Evolutionary conservation across 2,888 invertebrate species (phyloP).

Genomic region (Stenurella melanura): DNA sequence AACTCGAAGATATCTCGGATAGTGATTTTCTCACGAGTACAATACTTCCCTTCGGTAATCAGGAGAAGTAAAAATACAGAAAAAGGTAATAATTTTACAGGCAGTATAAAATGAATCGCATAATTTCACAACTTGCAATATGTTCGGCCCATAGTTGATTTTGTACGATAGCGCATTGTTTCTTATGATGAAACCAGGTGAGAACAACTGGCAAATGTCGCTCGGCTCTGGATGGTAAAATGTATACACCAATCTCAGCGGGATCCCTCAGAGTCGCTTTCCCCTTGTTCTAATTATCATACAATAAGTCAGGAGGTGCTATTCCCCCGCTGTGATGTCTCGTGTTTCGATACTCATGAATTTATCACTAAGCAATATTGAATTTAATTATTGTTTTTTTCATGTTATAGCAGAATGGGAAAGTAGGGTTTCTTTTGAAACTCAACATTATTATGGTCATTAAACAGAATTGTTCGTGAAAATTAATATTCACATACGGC

Average conservation of each 20-base stretch:
- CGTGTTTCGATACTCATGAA: constrained; percentile 60
- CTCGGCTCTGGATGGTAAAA: constrained; percentile 45
- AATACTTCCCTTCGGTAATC: too few relatives aligned
- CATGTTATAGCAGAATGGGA: constrained; percentile 2
- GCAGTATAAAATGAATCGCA: background rate
- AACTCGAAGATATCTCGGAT: too few relatives aligned
- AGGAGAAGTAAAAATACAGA: too few relatives aligned
- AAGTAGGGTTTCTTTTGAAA: background rate
- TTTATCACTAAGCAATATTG: constrained; percentile 47
- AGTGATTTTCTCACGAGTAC: too few relatives aligned
- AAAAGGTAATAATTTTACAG: too few relatives aligned
- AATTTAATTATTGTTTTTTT: constrained; percentile 31
- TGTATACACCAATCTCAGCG: constrained; percentile 42
- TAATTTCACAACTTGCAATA: constrained; percentile 14
- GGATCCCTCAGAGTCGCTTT: constrained; percentile 48
- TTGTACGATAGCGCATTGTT: constrained; percentile 28
- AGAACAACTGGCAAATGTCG: constrained; percentile 59
- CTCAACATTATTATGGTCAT: background rate
- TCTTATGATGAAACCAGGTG: constrained; percentile 61
- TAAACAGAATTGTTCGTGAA: too few relatives aligned
- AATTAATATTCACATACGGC: too few relatives aligned
- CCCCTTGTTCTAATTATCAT: constrained; percentile 68
- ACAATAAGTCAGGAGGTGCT: constrained; percentile 68
- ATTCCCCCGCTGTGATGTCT: constrained; percentile 62
- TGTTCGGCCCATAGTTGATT: constrained; percentile 6